Percentiles rank a stretch among this genome's conserved stretches.
These are phyloP conservation scores for Lumbricus terrestris DNA, from an alignment of 2,888 invertebrate genomes.

Conservation along the genomic window DNA sequence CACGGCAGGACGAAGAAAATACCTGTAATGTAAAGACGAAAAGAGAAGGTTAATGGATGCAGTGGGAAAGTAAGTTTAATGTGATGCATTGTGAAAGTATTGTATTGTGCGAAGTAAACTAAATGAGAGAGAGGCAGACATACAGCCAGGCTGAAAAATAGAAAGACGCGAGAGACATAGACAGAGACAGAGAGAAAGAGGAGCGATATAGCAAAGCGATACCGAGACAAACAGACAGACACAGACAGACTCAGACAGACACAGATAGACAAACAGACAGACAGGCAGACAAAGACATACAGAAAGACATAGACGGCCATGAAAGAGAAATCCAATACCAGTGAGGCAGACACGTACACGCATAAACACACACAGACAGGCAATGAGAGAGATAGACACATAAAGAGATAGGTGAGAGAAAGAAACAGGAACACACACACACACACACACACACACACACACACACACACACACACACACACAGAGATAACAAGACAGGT, in stretches of 20 bases:
- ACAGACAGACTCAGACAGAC: not conserved
- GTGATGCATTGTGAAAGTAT: not conserved
- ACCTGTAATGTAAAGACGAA: constrained; percentile 64
- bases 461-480: too few species aligned
- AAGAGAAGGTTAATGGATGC: not conserved
- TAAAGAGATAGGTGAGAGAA: too few species aligned
- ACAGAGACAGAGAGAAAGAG: not conserved
- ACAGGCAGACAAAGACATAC: not conserved
- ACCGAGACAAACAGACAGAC: not conserved
- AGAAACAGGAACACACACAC: too few species aligned
- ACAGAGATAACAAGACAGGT: too few species aligned
- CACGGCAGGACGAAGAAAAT: constrained; percentile 96
- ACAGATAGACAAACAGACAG: not conserved
- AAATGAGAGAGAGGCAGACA: not conserved
- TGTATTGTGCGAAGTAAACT: not conserved
- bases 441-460: too few species aligned
- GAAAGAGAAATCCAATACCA: too few species aligned
- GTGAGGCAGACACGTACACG: too few species aligned
- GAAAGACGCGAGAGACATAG: too few species aligned
- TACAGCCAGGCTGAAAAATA: not conserved
- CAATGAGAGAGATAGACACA: too few species aligned
- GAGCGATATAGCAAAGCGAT: not conserved
- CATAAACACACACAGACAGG: too few species aligned
- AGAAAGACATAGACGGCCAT: too few species aligned
- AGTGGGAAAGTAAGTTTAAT: not conserved